phyloP scores from a whole-genome alignment of 2,113 vertebrate genomes.

The Abramis brama region DNA sequence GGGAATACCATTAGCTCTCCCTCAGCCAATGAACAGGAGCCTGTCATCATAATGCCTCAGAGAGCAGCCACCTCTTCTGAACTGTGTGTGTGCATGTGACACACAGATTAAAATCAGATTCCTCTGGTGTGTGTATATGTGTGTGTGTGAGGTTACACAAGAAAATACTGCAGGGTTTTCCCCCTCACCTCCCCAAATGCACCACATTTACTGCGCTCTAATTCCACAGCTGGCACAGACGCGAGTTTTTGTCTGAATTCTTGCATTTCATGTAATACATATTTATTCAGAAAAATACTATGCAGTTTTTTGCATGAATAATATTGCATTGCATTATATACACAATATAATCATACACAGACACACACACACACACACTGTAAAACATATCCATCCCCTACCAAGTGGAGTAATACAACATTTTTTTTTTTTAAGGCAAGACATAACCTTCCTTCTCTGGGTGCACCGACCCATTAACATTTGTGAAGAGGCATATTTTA shows the following conservation, averaged over 20 bases:
- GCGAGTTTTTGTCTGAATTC: not conserved
- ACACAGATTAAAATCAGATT: conserved; percentile 3
- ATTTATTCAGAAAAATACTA: not conserved
- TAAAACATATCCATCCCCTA: too few species aligned
- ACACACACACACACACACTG: too few species aligned
- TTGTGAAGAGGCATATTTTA: too few species aligned
- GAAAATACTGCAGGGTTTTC: conserved; percentile 30
- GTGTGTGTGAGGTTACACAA: not conserved
- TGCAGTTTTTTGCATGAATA: not conserved
- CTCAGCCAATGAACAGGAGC: not conserved
- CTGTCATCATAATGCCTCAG: conserved; percentile 4
- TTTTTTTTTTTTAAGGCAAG: too few species aligned
- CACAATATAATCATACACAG: too few species aligned
- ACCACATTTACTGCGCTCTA: conserved; percentile 16
- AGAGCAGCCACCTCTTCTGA: not conserved
- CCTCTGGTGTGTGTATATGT: not conserved
- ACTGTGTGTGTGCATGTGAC: not conserved
- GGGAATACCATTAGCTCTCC: not conserved
- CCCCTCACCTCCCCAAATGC: conserved; percentile 44
- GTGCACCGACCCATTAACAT: too few species aligned
- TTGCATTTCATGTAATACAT: not conserved
- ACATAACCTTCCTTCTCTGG: too few species aligned
- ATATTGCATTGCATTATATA: not conserved
- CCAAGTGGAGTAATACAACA: too few species aligned
- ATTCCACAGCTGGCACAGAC: conserved; percentile 25